phyloP scores from a whole-genome alignment of 2,113 vertebrate genomes.

The Callorhinus ursinus region DNA sequence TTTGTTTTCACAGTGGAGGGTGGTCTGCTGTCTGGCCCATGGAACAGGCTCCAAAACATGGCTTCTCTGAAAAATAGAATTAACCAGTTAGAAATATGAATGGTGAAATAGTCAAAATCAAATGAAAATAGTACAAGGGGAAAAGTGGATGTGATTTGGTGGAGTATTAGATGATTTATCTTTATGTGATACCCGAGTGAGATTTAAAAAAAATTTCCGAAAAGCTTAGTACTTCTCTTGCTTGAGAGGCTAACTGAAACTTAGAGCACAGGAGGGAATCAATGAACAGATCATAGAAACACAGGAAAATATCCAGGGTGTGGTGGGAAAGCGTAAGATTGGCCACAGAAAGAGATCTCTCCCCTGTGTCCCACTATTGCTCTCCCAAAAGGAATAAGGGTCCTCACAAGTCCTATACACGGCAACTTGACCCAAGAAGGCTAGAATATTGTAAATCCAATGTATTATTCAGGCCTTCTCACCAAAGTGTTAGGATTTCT shows the following conservation, averaged over 20 bases:
- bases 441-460: neutral
- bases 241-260: neutral
- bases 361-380: fast-evolving
- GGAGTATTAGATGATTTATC: neutral
- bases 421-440: neutral
- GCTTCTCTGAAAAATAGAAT: neutral
- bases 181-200: neutral
- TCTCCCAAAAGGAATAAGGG: neutral
- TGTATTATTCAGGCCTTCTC: neutral
- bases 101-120: neutral
- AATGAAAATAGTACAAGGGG: fast-evolving
- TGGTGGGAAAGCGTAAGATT: neutral
- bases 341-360: neutral
- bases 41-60: neutral
- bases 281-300: neutral
- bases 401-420: neutral
- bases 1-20: neutral
- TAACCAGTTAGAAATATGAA: neutral
- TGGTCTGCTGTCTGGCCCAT: neutral
- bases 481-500: neutral
- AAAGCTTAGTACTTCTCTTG: neutral
- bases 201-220: neutral
- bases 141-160: neutral
- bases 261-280: neutral
- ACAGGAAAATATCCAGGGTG: neutral